Conservation (phyloP, 2,888 invertebrate genomes). For the Myopa tessellatipennis region DNA sequence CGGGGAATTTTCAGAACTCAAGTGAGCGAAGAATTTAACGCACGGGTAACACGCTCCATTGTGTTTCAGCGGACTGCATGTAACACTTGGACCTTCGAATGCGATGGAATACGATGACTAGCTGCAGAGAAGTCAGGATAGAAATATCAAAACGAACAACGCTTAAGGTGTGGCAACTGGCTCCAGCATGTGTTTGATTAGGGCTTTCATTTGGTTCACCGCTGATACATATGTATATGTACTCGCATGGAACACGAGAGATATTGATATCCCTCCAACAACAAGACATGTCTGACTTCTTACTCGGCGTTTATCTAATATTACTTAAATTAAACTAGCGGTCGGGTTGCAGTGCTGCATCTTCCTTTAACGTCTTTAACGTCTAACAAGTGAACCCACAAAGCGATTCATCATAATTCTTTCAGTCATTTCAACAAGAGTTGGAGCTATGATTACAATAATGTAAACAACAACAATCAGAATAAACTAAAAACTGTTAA, state of each 20-base stretch:
- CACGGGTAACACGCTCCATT: slow-evolving; percentile 27
- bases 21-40: slow-evolving; percentile 11
- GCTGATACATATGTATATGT: neutral
- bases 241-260: neutral
- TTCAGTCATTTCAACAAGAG: neutral
- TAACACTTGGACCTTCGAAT: too few relatives aligned
- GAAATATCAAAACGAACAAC: neutral
- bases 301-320: too few relatives aligned
- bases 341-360: too few relatives aligned
- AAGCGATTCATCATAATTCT: slow-evolving; percentile 23
- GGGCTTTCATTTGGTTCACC: slow-evolving; percentile 21
- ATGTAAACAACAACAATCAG: too few relatives aligned
- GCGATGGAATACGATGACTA: neutral
- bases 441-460: too few relatives aligned
- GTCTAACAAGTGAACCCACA: neutral
- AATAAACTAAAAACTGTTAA: too few relatives aligned
- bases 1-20: slow-evolving; percentile 3
- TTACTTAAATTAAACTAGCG: too few relatives aligned
- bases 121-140: neutral
- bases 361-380: neutral
- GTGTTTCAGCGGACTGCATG: neutral
- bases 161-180: slow-evolving; percentile 34
- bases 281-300: too few relatives aligned
- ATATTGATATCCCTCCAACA: neutral
- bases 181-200: slow-evolving; percentile 43